Evolutionary conservation across 1,140 invertebrate genomes (phyloP), one percentile per base, ranked within the genome.

Genomic region (Drosophila hydei): DNA sequence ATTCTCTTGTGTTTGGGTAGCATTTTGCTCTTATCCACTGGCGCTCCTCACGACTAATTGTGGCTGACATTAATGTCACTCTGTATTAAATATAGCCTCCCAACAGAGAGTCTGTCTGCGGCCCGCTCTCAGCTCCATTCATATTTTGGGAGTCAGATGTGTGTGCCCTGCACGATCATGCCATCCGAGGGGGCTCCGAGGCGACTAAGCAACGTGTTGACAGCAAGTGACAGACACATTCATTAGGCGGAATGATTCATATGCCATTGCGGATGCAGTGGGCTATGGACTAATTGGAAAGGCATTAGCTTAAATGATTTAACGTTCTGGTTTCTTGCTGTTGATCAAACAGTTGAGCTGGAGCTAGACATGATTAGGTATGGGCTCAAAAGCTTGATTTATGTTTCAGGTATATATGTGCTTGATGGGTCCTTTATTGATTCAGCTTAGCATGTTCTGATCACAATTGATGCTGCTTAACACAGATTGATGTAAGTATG

Each of bases 181-280:
- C 21, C 38, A 68, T 70, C 36, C 47, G 52, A 38, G 50, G 64
- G 55, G 64, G 61, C 42, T 69, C 25, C 51, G 38, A n/a, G n/a
- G n/a, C n/a, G n/a, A 61, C 59, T 76, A 61, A 68, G 83, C 75
- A 83, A 79, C 83, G 83, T 89, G 83, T 88, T 88, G 83, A 88
- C 83, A 88, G 83, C 83, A 59, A 83, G 81, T 87, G 83, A 87
- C 84, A 88, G 83, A 88, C 84, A 88, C 75, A 83, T 88, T 88
- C 83, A 88, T 88, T 88, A 88, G 79, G 61, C 83, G n/a, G 72
- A 71, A 83, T 88, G 83, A 88, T 88, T 88, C 83, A 88, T 88
- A 77, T 77, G 58, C 68, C 43, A 27, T 42, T 70, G 4, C 38
- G 30, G 47, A 63, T 71, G 54, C 23, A 52, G 27, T 25, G 16